Conservation (phyloP, 1,140 invertebrate species). For the Drosophila tsacasi region DNA sequence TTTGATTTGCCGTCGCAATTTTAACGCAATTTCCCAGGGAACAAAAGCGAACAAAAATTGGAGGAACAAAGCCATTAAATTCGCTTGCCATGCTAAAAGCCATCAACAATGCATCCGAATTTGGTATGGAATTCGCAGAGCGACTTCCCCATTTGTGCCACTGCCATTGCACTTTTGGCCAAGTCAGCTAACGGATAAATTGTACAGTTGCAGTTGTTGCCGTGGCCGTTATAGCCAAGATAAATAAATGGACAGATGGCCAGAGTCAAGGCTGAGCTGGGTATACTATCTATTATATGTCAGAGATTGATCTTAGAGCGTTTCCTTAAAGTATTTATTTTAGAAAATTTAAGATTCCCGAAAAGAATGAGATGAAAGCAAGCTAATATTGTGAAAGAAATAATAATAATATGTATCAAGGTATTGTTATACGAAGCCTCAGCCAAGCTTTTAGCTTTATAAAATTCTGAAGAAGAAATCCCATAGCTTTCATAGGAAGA, state of each 20-base stretch:
- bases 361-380: not conserved
- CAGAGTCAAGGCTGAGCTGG: not conserved
- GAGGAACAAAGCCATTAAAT: constrained; percentile 62
- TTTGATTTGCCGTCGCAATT: constrained; percentile 44
- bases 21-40: constrained; percentile 63
- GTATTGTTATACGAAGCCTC: too few species aligned
- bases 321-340: constrained; percentile 1
- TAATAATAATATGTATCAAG: too few species aligned
- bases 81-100: constrained; percentile 52
- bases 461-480: not conserved
- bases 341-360: not conserved
- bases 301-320: not conserved
- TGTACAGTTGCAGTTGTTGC: constrained; percentile 9
- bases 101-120: constrained; percentile 51
- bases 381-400: not conserved
- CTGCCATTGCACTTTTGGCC: constrained; percentile 32
- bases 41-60: constrained; percentile 31
- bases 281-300: not conserved
- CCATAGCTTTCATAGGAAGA: not conserved
- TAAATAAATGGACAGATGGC: constrained; percentile 8
- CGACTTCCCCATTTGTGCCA: constrained; percentile 10
- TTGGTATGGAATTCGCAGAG: constrained; percentile 13
- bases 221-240: constrained; percentile 4
- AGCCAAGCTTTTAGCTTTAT: too few species aligned
- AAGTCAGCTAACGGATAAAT: constrained; percentile 49